Conservation (phyloP, 2,113 vertebrate species). For the Otolemur garnettii region DNA sequence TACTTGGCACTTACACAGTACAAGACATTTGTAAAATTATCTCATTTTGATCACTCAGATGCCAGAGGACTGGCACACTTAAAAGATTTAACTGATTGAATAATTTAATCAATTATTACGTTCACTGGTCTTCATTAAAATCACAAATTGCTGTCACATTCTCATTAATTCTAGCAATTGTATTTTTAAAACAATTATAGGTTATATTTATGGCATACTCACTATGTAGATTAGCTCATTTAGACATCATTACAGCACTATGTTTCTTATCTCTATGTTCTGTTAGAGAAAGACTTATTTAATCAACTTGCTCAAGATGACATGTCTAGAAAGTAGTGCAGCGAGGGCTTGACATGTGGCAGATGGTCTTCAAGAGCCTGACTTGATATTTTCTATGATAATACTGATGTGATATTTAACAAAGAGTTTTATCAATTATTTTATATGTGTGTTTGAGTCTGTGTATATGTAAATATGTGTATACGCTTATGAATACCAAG, state of each 20-base stretch:
- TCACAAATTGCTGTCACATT: conserved; percentile 5
- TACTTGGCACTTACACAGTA: background rate
- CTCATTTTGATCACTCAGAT: conserved; percentile 31
- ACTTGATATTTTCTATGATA: background rate
- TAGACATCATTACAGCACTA: background rate
- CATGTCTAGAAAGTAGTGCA: background rate
- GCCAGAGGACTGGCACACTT: background rate
- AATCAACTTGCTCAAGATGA: background rate
- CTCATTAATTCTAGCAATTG: conserved; percentile 36
- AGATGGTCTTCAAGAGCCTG: background rate
- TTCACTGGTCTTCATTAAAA: background rate
- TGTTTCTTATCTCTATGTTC: background rate
- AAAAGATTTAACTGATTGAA: background rate
- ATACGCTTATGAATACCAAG: background rate
- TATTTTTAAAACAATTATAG: conserved; percentile 1
- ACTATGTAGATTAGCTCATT: conserved; percentile 1
- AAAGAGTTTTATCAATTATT: background rate
- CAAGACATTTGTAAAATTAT: background rate
- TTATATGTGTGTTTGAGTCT: background rate
- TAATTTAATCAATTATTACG: conserved; percentile 12
- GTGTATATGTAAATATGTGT: background rate
- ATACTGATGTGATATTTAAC: background rate
- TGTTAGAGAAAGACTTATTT: background rate
- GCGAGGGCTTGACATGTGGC: background rate
- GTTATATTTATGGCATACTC: conserved; percentile 20